A percentile compares a stretch with the other conserved stretches of the same genome.
These are phyloP conservation scores for Acipenser transmontanus DNA, from an alignment of 2,797 vertebrate genomes.

Conservation along the genomic window DNA sequence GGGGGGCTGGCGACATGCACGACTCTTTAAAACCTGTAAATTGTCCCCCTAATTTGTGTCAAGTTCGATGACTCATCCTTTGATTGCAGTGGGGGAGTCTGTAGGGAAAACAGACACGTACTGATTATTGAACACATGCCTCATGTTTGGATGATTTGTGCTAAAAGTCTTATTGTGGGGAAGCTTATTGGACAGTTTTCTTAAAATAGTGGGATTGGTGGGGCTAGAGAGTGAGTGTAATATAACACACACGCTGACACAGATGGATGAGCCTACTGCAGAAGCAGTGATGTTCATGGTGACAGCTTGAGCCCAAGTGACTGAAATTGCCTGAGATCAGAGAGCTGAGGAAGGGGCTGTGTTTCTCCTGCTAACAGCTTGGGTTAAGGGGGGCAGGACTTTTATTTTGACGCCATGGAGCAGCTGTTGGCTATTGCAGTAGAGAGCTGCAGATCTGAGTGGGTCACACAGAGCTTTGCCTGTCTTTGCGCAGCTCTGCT, in stretches of 20 bases:
- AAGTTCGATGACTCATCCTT: too few species aligned
- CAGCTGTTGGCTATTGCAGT: conserved; percentile 54
- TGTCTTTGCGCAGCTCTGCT: conserved; percentile 40
- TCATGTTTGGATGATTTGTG: conserved; percentile 42
- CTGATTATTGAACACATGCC: conserved; percentile 36
- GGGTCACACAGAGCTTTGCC: conserved; percentile 45
- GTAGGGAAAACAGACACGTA: too few species aligned
- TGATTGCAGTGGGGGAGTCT: too few species aligned
- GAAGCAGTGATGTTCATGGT: conserved; percentile 5
- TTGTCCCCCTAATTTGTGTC: not conserved
- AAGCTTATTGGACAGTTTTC: conserved; percentile 18
- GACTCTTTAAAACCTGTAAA: not conserved
- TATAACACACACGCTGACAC: too few species aligned
- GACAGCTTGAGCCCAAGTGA: conserved; percentile 26
- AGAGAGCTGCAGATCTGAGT: conserved; percentile 48
- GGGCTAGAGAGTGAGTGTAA: too few species aligned
- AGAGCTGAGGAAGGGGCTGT: conserved; percentile 5
- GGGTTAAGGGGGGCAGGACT: conserved; percentile 32
- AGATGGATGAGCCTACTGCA: not conserved
- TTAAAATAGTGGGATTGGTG: not conserved
- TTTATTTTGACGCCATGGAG: conserved; percentile 63
- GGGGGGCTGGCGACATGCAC: too few species aligned
- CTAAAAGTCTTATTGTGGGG: conserved; percentile 35
- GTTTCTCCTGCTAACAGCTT: not conserved
- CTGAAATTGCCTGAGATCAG: conserved; percentile 12